phyloP scores from a whole-genome alignment of 2,113 vertebrate species.

The Nothocercus julius region DNA sequence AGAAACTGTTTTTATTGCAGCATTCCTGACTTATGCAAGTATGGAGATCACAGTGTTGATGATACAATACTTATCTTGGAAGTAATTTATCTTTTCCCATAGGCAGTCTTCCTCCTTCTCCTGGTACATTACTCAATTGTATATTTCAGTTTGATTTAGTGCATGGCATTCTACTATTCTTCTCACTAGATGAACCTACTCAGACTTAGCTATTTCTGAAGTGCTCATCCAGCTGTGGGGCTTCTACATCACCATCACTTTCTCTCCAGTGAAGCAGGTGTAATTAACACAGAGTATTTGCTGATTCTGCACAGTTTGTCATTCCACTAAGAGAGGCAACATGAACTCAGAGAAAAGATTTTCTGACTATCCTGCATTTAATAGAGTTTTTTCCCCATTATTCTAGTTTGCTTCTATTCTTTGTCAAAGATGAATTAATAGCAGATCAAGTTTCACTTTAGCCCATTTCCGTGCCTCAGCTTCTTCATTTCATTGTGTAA shows the following conservation, averaged over 20 bases:
- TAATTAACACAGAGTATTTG: background rate
- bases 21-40: background rate
- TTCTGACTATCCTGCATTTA: background rate
- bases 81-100: background rate
- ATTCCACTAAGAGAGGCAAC: background rate
- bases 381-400: background rate
- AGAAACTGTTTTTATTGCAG: background rate
- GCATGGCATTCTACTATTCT: background rate
- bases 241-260: background rate
- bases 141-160: background rate
- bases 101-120: background rate
- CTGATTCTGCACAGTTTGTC: background rate
- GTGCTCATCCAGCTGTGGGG: background rate
- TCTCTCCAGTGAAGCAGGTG: background rate
- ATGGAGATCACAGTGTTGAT: background rate
- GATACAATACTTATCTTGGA: background rate
- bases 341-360: background rate
- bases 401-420: background rate
- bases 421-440: background rate
- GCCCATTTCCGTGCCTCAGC: background rate
- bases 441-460: background rate
- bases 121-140: background rate
- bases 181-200: background rate
- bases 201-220: background rate
- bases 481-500: background rate